phyloP scores from a whole-genome alignment of 2,888 invertebrate species.

The Latheticus oryzae region DNA sequence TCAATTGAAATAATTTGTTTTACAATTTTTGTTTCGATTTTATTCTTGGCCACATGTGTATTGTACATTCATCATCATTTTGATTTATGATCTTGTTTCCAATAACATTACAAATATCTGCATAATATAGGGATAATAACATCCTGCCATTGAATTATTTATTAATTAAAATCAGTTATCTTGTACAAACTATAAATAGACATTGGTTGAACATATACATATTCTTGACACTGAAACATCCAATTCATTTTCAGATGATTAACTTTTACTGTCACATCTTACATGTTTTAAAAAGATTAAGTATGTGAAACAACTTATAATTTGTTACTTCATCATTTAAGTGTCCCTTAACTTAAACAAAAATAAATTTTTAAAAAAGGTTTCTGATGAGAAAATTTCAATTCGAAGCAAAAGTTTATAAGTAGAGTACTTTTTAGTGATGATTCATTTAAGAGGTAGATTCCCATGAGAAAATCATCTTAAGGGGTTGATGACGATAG shows the following conservation, averaged over 20 bases:
- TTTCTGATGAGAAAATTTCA: no score
- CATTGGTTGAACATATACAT: slow-evolving; percentile 7
- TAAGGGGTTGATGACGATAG: no score
- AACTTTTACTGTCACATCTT: slow-evolving; percentile 19
- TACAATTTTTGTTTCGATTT: no score
- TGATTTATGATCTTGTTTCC: slow-evolving; percentile 9
- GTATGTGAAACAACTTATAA: slow-evolving; percentile 3
- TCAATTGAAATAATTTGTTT: no score
- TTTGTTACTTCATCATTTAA: slow-evolving; percentile 13
- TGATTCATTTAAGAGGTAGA: no score
- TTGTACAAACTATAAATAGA: slow-evolving; percentile 28
- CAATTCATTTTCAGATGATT: slow-evolving; percentile 29
- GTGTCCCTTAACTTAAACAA: no score
- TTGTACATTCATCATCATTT: no score
- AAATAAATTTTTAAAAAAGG: no score
- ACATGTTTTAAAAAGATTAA: slow-evolving; percentile 6
- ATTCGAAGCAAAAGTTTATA: no score
- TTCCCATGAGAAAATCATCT: no score
- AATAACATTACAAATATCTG: not conserved
- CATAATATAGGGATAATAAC: slow-evolving; percentile 28
- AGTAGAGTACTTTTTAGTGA: no score
- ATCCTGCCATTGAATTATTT: slow-evolving; percentile 27
- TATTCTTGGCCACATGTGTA: no score
- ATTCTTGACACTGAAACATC: slow-evolving; percentile 24
- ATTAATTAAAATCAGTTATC: slow-evolving; percentile 29